Conservation (phyloP, 2,113 vertebrate species). For the Sciurus niger region DNA sequence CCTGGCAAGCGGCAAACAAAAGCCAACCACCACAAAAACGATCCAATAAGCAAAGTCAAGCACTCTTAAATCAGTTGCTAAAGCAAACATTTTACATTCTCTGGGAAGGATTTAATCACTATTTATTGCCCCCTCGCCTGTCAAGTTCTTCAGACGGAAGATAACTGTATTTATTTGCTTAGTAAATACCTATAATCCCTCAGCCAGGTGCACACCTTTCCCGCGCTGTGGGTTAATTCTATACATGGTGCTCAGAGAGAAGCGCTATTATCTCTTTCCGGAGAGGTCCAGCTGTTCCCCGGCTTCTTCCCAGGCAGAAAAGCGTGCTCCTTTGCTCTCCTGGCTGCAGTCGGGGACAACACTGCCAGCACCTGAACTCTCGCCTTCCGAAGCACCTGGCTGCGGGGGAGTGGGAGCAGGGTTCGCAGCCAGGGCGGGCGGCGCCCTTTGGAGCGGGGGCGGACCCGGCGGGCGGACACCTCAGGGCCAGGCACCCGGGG, state of each 20-base stretch:
- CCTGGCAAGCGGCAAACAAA: not conserved
- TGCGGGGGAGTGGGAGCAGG: not conserved
- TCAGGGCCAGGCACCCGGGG: rapidly evolving
- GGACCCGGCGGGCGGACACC: not conserved
- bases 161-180: not conserved
- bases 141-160: not conserved
- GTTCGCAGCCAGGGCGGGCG: not conserved
- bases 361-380: not conserved
- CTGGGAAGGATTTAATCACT: not conserved
- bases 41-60: not conserved
- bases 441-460: slow-evolving; percentile 44
- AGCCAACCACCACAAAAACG: not conserved
- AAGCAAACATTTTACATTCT: not conserved
- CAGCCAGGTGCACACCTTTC: not conserved
- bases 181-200: not conserved
- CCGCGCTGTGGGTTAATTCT: not conserved
- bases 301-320: not conserved
- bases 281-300: not conserved
- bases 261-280: not conserved
- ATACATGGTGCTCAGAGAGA: not conserved
- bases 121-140: not conserved
- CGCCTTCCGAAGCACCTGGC: not conserved
- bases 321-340: not conserved
- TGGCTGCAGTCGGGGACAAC: not conserved
- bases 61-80: not conserved